Conservation (phyloP, 2,888 invertebrate species). For the Pardosa pseudoannulata region DNA sequence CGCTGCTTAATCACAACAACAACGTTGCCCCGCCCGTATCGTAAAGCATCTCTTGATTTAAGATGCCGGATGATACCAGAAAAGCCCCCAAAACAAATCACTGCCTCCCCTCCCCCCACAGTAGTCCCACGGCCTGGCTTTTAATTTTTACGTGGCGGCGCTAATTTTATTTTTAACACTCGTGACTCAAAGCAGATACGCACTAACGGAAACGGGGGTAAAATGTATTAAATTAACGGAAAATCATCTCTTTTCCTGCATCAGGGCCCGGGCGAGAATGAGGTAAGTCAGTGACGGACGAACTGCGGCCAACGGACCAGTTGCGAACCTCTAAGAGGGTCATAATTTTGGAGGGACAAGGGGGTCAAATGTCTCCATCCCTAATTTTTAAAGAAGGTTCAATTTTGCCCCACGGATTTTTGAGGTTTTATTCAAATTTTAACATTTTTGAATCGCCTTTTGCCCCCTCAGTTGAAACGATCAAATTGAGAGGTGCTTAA, state of each 20-base stretch:
- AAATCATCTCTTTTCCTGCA: conserved; percentile 5
- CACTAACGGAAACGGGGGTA: conserved; percentile 19
- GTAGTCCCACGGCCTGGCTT: no score
- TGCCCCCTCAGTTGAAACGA: no score
- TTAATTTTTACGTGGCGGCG: conserved; percentile 53
- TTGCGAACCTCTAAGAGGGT: no score
- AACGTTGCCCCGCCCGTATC: conserved; percentile 30
- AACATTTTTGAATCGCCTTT: no score
- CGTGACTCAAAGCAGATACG: conserved; percentile 25
- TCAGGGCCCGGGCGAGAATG: not conserved
- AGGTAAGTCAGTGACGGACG: conserved; percentile 13
- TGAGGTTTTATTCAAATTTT: no score
- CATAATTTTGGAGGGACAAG: no score
- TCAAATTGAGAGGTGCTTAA: no score
- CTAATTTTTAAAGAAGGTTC: no score
- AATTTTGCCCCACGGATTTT: no score
- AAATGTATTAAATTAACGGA: conserved; percentile 46
- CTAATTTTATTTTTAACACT: conserved; percentile 66
- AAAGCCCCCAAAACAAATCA: conserved; percentile 61
- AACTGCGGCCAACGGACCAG: no score
- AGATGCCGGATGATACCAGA: conserved; percentile 23
- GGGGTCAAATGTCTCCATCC: no score
- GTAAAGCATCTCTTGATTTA: conserved; percentile 61
- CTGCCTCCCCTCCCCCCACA: conserved; percentile 5
- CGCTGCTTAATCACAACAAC: conserved; percentile 25